Conservation (phyloP, 2,797 vertebrate species). For the Knipowitschia caucasica region DNA sequence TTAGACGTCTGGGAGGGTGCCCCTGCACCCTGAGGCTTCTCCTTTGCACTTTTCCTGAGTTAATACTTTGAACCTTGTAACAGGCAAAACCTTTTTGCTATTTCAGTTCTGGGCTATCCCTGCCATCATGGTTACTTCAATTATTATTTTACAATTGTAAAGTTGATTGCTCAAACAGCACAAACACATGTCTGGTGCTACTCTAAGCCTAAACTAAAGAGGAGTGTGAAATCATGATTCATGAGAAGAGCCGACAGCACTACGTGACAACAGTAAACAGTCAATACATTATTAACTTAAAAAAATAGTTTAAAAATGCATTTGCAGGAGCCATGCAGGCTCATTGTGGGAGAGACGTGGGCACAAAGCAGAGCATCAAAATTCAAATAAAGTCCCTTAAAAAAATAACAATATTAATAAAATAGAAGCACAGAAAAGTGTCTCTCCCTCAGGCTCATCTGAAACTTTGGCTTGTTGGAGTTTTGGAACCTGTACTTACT, state of each 20-base stretch:
- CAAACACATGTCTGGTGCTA: constrained; percentile 59
- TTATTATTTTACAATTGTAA: constrained; percentile 81
- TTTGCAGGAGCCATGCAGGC: constrained; percentile 63
- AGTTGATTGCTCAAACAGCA: constrained; percentile 87
- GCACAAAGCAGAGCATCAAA: constrained; percentile 61
- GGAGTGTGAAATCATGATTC: constrained; percentile 56
- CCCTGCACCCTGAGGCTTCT: constrained; percentile 63
- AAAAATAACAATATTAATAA: constrained; percentile 81
- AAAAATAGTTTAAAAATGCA: constrained; percentile 60
- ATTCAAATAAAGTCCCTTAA: constrained; percentile 75
- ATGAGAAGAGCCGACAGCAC: constrained; percentile 83
- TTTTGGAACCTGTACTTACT: constrained; percentile 95
- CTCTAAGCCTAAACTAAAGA: constrained; percentile 64
- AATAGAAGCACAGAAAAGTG: constrained; percentile 65
- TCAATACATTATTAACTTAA: constrained; percentile 59
- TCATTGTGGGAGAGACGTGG: constrained; percentile 56
- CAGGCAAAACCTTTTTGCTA: constrained; percentile 79
- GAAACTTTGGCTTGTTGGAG: constrained; percentile 98
- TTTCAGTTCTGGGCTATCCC: constrained; percentile 89
- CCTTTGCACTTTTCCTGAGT: constrained; percentile 80
- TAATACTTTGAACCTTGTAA: constrained; percentile 82
- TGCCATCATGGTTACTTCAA: constrained; percentile 75
- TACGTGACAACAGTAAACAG: constrained; percentile 66
- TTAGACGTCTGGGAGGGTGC: constrained; percentile 61
- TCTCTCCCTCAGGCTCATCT: constrained; percentile 80